These are phyloP conservation scores for Nycticorax nycticorax DNA, from an alignment of 2,113 vertebrate genomes.

Conservation along the genomic window DNA sequence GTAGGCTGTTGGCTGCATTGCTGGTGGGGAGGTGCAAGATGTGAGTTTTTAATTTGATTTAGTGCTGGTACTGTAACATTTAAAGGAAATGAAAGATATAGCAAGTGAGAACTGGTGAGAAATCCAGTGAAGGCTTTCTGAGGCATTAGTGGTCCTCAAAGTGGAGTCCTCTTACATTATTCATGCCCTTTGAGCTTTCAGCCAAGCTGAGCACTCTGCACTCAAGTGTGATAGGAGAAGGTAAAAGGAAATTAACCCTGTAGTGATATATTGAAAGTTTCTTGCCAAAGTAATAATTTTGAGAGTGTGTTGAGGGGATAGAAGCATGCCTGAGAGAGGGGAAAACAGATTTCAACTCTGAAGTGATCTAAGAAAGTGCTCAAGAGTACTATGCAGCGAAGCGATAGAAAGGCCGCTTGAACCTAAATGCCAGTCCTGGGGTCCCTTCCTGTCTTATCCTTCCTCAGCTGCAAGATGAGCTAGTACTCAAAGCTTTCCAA, in stretches of 20 bases:
- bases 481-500: neutral
- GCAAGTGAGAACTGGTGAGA: slow-evolving; percentile 1
- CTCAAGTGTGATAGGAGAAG: neutral
- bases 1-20: neutral
- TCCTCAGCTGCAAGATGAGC: neutral
- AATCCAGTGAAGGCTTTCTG: slow-evolving; percentile 2
- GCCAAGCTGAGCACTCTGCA: neutral
- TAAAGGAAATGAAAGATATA: slow-evolving; percentile 15
- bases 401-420: neutral
- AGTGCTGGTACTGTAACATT: neutral
- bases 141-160: slow-evolving; percentile 11
- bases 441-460: neutral
- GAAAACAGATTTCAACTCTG: neutral
- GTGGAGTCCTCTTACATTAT: slow-evolving; percentile 47
- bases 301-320: neutral
- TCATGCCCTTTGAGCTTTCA: slow-evolving; percentile 52
- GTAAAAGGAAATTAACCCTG: slow-evolving; percentile 13
- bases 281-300: neutral
- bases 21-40: neutral
- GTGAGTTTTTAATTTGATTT: neutral
- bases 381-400: neutral
- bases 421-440: neutral
- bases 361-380: neutral
- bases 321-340: neutral
- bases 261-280: neutral